Evolutionary conservation across 2,888 invertebrate genomes (phyloP), one percentile per base, ranked within the genome.

Genomic region (Spodoptera littoralis): DNA sequence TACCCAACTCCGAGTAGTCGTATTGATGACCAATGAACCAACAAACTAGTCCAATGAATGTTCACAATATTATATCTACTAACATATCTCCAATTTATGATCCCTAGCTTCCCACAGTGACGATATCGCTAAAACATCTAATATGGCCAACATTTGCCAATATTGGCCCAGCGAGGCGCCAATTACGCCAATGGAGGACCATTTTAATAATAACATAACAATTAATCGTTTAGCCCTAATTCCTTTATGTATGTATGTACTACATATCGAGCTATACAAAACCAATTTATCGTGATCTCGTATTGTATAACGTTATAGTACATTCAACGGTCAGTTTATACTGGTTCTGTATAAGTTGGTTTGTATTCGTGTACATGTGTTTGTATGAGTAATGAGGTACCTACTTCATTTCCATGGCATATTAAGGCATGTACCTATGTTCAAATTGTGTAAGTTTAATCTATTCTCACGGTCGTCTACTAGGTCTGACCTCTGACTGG

Each of bases 191-290:
- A 53, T 55, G 36, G 36, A 42, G 11, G 47, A 60, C 74, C 50
- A 70, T 79, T 73, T 77, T 65, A 74, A 70, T 79, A 74, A 65
- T 60, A 59, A 56, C 49, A 63, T 52, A 73, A 59, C 75, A 75
- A 80, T 79, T 80, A 75, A 75, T 68, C 75, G 48, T 57, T 75
- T 72, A 60, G 65, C 54, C 58, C 66, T 78, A 72, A 74, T 78
- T 72, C 47, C 36, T 36, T 1, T 9, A 36, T 36, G 36, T 36
- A 36, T 36, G 36, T 36, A 36, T 8, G 6, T 36, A 8, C 2
- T 27, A 27, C 27, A 27, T 4, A 27, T 27, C 0, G 3, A 27
- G 27, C 5, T 27, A 27, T 5, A 27, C 27, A 27, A 4, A 27
- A 27, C 27, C 27, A 27, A 5, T 27, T 27, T 27, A 27, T 27